Evolutionary conservation across 1,140 invertebrate species (phyloP), one percentile per base, ranked within the genome.

Genomic region (Lanistes nyassanus): DNA sequence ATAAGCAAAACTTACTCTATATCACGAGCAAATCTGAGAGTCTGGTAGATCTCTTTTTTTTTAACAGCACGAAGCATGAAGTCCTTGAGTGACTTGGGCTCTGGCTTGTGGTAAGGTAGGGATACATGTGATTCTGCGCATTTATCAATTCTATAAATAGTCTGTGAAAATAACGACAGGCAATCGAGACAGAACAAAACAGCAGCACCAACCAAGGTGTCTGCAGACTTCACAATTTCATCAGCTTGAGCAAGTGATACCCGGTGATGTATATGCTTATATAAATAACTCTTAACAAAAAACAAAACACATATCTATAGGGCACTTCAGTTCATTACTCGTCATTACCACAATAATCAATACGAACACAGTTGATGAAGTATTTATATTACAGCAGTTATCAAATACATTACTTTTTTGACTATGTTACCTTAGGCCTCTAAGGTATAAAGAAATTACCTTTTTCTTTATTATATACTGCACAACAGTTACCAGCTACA

Each of bases 31-130:
- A 78, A 78, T 65, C 60, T 76, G 34, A 86, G 51, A 42, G 69
- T 68, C 66, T 79, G 82, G 74, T 84, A 84, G 26, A 82, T 69
- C 55, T 83, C 78, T 56, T 82, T 80, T 80, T 82, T 86, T 36
- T 77, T 79, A 29, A 66, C 78, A n/a, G 83, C 83, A 79, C 90
- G 80, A 75, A 90, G 88, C 0, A 95, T 91, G 91, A 92, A 95
- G 89, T 95, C 94, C 84, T 93, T 91, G 5, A 96, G 87, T 26
- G 91, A 92, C 58, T 93, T 89, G 78, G 94, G 92, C 81, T 93
- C 94, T 29, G 95, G 94, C 80, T 90, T 91, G 86, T 95, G 94
- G 88, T 95, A 95, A 2, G 95, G 94, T 21, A 96, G 84, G 60
- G 92, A 92, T 58, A 95, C 89, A 75, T 91, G 84, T 58, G 92